These are phyloP conservation scores for Adela reaumurella DNA, from an alignment of 2,888 invertebrate species.

Conservation along the genomic window DNA sequence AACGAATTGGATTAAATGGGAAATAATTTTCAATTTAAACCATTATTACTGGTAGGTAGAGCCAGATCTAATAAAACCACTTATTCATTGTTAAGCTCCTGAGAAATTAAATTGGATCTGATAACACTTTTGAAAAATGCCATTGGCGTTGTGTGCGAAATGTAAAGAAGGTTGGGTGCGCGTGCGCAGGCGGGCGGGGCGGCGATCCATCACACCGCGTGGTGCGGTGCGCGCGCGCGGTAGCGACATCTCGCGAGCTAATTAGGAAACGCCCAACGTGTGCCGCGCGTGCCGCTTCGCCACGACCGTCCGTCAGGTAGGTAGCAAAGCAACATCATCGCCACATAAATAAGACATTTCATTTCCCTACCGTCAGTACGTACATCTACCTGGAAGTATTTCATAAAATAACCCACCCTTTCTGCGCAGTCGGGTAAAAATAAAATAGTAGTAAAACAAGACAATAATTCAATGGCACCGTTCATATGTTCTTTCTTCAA, in stretches of 20 bases:
- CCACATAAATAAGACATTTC: too few species aligned
- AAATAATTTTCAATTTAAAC: too few species aligned
- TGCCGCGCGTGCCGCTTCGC: not conserved
- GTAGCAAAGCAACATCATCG: too few species aligned
- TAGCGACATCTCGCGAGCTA: not conserved
- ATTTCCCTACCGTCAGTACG: too few species aligned
- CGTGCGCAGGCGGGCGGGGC: not conserved
- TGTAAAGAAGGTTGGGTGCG: not conserved
- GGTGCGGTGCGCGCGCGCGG: not conserved
- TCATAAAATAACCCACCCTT: too few species aligned
- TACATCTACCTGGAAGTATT: too few species aligned
- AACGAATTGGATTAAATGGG: conserved; percentile 57
- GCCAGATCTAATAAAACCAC: too few species aligned
- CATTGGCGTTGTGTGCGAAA: not conserved
- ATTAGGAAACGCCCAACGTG: not conserved
- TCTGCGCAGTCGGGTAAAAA: too few species aligned
- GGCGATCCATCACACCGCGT: not conserved
- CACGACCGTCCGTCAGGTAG: not conserved
- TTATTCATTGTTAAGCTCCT: too few species aligned
- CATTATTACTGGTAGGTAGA: too few species aligned
- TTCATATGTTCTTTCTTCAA: not conserved
- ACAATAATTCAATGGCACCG: not conserved
- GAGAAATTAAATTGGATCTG: too few species aligned
- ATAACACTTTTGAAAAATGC: not conserved
- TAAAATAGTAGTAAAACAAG: too few species aligned